Conservation (phyloP, 2,113 vertebrate genomes). For the Artemisiospiza belli region DNA sequence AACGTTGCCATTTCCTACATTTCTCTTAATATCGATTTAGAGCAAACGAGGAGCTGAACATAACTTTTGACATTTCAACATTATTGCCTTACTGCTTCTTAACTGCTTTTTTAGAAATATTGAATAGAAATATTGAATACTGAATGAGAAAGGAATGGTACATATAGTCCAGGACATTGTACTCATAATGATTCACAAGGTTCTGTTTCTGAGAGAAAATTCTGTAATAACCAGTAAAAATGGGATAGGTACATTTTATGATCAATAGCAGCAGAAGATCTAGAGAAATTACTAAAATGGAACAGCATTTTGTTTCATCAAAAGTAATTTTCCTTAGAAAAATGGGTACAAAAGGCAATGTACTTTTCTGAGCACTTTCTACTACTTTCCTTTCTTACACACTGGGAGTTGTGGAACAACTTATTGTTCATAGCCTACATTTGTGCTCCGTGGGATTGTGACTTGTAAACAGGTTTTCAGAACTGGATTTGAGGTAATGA, state of each 20-base stretch:
- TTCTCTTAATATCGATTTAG: not conserved
- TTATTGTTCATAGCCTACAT: not conserved
- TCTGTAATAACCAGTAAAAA: not conserved
- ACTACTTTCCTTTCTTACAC: not conserved
- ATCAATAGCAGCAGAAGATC: not conserved
- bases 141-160: not conserved
- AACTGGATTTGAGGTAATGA: not conserved
- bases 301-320: not conserved
- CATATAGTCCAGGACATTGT: not conserved
- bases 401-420: not conserved
- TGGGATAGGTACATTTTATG: not conserved
- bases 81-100: not conserved
- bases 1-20: not conserved
- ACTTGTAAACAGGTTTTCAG: constrained; percentile 9
- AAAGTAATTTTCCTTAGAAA: not conserved
- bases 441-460: not conserved
- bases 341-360: not conserved
- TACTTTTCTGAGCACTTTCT: not conserved
- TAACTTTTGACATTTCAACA: not conserved
- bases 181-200: not conserved
- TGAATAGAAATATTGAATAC: not conserved
- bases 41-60: constrained; percentile 5
- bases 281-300: not conserved
- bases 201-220: not conserved
- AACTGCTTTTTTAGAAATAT: not conserved